These are phyloP conservation scores for Cylindroiulus punctatus DNA, from an alignment of 2,888 invertebrate species.

Conservation along the genomic window DNA sequence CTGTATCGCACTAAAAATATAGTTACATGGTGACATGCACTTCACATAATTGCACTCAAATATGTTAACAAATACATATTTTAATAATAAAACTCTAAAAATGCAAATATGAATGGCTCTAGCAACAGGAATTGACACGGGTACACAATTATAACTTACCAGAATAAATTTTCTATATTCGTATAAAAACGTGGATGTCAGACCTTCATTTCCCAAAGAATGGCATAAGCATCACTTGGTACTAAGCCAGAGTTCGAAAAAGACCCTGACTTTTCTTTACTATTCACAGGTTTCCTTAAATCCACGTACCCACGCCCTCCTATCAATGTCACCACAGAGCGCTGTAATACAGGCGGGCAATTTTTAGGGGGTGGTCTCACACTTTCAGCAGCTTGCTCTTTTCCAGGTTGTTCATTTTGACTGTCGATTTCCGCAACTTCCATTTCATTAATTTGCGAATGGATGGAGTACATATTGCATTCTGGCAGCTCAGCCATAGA, in stretches of 20 bases:
- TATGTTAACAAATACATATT: constrained; percentile 14
- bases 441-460: constrained; percentile 37
- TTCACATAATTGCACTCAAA: not conserved
- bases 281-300: constrained; percentile 71
- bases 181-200: constrained; percentile 57
- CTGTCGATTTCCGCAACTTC: not conserved
- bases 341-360: not conserved
- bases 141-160: constrained; percentile 38
- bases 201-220: constrained; percentile 86
- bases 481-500: constrained; percentile 57
- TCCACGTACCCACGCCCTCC: constrained; percentile 90
- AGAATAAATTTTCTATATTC: constrained; percentile 16
- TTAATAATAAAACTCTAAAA: constrained; percentile 38
- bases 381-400: constrained; percentile 57
- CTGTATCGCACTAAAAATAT: no score
- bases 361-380: not conserved
- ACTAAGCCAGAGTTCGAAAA: constrained; percentile 71
- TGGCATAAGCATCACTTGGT: constrained; percentile 86
- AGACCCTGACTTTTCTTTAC: constrained; percentile 62
- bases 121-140: constrained; percentile 17
- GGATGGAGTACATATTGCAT: constrained; percentile 54
- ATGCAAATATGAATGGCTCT: constrained; percentile 26
- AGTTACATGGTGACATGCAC: no score
- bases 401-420: not conserved
- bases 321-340: constrained; percentile 83